Conservation (phyloP, 2,888 invertebrate species). For the Drepana falcataria region DNA sequence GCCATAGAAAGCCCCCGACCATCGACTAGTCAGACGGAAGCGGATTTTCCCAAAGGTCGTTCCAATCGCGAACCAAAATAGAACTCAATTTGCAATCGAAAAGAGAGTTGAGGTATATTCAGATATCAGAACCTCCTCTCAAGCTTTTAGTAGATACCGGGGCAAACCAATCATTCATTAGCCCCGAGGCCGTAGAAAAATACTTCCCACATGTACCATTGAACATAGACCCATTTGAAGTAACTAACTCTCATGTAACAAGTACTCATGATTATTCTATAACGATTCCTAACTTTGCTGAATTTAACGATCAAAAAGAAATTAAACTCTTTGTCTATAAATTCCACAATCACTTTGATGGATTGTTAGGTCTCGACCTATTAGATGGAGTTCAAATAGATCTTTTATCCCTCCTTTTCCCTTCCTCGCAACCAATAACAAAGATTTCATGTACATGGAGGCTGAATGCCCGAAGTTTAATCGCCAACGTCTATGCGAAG, state of each 20-base stretch:
- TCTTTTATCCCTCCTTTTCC: too few relatives aligned
- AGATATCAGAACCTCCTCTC: slow-evolving; percentile 9
- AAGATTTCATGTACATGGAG: too few relatives aligned
- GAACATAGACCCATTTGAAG: slow-evolving; percentile 14
- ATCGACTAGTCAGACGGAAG: too few relatives aligned
- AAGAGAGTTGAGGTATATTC: slow-evolving; percentile 9
- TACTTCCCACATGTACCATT: slow-evolving; percentile 3
- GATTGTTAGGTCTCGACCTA: slow-evolving; percentile 12
- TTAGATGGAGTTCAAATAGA: too few relatives aligned
- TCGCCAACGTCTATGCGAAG: too few relatives aligned
- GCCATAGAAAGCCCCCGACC: too few relatives aligned
- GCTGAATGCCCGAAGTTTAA: too few relatives aligned
- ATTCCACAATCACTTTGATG: slow-evolving; percentile 16
- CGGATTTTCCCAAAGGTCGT: background rate
- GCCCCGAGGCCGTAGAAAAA: slow-evolving; percentile 5
- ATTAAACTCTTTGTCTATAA: slow-evolving; percentile 10
- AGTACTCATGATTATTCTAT: slow-evolving; percentile 7
- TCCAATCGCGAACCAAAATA: slow-evolving; percentile 9
- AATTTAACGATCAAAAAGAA: background rate
- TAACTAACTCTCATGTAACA: slow-evolving; percentile 10
- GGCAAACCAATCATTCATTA: slow-evolving; percentile 8
- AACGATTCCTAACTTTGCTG: too few relatives aligned
- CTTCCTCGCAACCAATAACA: too few relatives aligned
- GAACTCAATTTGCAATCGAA: slow-evolving; percentile 11
- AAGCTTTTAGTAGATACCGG: slow-evolving; percentile 14